Evolutionary conservation across 2,113 vertebrate genomes (phyloP), one percentile per base, ranked within the genome.

Genomic region (Pongo abelii): DNA sequence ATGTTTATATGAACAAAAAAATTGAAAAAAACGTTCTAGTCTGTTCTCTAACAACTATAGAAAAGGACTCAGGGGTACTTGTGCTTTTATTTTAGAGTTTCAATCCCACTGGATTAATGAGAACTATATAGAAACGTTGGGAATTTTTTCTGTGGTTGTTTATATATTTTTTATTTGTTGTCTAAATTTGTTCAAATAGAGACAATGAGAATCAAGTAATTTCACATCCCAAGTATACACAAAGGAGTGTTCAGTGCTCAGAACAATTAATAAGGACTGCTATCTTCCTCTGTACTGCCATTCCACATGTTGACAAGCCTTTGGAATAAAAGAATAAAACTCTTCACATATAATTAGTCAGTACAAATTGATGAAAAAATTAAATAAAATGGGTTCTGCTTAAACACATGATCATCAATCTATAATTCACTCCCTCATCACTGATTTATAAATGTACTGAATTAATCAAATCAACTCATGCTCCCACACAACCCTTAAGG

Each of bases 291-390:
- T 78, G 59, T 94, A 52, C 88, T 98, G 91, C 97, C 98, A 98
- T 98, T 93, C 94, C 80, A 97, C 97, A 97, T 86, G 96, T 12
- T 97, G 97, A 98, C 57, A 97, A 97, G 89, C 10, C 96, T 98
- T 98, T 98, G 97, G 98, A 98, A 98, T 97, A 46, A 98, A 98
- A 98, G 89, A 96, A 97, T 97, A 97, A 98, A 97, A 98, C 27
- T 97, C 9, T 64, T 98, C 94, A 94, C 93, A 97, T 79, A 96
- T 97, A 98, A 98, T 98, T 98, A 98, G 23, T 96, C 79, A 79
- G 93, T 97, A 97, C 8, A 97, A 98, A 98, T 80, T 96, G 89
- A 95, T 97, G 93, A 98, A 97, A 98, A 52, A 97, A 98, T 97
- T 96, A 97, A 97, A 94, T 97, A 96, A 93, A 97, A 94, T 97